A percentile compares a stretch with the other conserved stretches of the same genome.
Evolutionary conservation across 2,797 vertebrate genomes (phyloP).

Genomic region (Tauraco hartlaubi): DNA sequence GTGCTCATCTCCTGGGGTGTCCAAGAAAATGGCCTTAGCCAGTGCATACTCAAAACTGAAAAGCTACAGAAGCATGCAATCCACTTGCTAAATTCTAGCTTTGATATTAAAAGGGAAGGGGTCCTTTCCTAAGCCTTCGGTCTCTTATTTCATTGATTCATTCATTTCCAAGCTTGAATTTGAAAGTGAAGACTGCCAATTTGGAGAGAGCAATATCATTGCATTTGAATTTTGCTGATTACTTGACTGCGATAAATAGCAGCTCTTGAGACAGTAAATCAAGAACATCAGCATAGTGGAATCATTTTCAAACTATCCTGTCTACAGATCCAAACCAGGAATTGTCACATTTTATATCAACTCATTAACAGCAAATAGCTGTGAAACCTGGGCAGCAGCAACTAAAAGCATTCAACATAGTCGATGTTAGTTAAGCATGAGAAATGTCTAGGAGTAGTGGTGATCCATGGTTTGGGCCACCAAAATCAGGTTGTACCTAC

Average conservation of each 20-base stretch:
- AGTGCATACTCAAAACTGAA: background rate
- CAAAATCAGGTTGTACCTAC: background rate
- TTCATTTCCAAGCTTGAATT: background rate
- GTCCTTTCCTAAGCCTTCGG: background rate
- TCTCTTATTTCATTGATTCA: background rate
- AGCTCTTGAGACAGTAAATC: background rate
- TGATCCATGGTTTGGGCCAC: background rate
- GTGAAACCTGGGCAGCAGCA: background rate
- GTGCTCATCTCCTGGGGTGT: background rate
- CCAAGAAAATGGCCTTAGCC: background rate
- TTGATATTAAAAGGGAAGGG: background rate
- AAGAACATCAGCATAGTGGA: background rate
- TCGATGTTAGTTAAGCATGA: background rate
- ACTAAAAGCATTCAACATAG: background rate
- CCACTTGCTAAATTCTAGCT: background rate
- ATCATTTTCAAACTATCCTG: background rate
- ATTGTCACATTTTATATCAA: background rate
- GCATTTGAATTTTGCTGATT: background rate
- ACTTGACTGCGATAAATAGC: background rate
- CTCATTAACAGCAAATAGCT: background rate
- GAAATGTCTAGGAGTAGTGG: background rate
- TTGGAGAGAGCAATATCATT: background rate
- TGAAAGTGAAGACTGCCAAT: background rate
- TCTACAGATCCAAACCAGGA: background rate
- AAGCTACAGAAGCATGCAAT: background rate